These are phyloP conservation scores for Sebastes taczanowskii DNA, from an alignment of 2,797 vertebrate species.

Conservation along the genomic window DNA sequence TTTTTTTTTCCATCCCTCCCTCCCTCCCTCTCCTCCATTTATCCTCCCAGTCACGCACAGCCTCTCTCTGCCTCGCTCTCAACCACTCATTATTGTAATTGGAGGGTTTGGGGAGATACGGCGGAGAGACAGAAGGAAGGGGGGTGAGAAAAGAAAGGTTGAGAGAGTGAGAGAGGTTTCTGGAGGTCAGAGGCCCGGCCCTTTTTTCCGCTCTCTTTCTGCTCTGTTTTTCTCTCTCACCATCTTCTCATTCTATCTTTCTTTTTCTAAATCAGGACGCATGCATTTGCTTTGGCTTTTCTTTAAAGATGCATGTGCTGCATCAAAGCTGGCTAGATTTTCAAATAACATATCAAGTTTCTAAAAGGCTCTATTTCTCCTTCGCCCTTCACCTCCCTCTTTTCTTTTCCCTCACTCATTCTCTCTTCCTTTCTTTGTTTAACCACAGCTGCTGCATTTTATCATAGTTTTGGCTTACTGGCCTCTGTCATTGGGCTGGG, in stretches of 20 bases:
- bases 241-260: constrained; percentile 34
- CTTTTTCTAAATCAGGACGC: constrained; percentile 52
- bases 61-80: constrained; percentile 58
- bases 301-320: constrained; percentile 53
- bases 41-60: constrained; percentile 66
- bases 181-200: constrained; percentile 70
- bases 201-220: constrained; percentile 30
- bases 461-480: constrained; percentile 49
- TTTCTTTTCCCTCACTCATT: constrained; percentile 20
- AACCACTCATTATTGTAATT: constrained; percentile 86
- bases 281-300: constrained; percentile 56
- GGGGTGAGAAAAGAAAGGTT: constrained; percentile 18
- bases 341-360: constrained; percentile 56
- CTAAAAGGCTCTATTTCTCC: constrained; percentile 27
- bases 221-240: background rate
- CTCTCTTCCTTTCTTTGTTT: constrained; percentile 40
- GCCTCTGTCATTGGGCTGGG: constrained; percentile 40
- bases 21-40: constrained; percentile 26
- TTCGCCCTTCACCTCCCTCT: constrained; percentile 24
- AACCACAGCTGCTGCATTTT: constrained; percentile 64
- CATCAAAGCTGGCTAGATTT: constrained; percentile 53
- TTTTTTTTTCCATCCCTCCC: constrained; percentile 16
- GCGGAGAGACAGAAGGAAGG: constrained; percentile 48
- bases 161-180: constrained; percentile 48
- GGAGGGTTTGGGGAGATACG: constrained; percentile 77